These are phyloP conservation scores for Drepana falcataria DNA, from an alignment of 2,888 invertebrate genomes.

Conservation along the genomic window DNA sequence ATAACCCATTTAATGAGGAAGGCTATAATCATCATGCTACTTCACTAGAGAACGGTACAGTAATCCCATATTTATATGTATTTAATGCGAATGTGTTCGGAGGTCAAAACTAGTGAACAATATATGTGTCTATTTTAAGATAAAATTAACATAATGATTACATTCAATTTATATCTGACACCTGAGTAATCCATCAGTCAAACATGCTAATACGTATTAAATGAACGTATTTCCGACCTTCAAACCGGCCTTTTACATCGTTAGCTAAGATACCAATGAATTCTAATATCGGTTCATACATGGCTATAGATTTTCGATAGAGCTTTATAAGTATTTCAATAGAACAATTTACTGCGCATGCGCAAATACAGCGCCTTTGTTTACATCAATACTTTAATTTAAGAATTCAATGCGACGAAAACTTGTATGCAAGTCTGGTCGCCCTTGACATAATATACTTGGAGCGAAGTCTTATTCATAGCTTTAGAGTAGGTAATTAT, in stretches of 20 bases:
- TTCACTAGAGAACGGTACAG: too few relatives aligned
- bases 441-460: constrained; percentile 56
- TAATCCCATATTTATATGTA: too few relatives aligned
- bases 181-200: neutral
- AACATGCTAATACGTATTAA: neutral
- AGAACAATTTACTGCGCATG: constrained; percentile 5
- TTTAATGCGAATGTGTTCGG: neutral
- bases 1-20: too few relatives aligned
- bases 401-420: constrained; percentile 24
- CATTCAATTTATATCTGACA: constrained; percentile 2
- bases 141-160: neutral
- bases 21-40: too few relatives aligned
- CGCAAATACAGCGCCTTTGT: constrained; percentile 15
- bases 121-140: neutral
- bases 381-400: constrained; percentile 9
- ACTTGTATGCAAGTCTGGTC: constrained; percentile 39
- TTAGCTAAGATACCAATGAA: neutral
- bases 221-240: neutral
- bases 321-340: neutral
- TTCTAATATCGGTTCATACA: neutral
- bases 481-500: constrained; percentile 10
- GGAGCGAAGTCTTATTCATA: constrained; percentile 17
- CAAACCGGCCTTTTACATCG: neutral
- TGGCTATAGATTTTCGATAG: neutral
- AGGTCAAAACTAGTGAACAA: neutral